Base-by-base conservation (phyloP, 2,797 vertebrate species). In the Odontamblyopus rebecca region DNA sequence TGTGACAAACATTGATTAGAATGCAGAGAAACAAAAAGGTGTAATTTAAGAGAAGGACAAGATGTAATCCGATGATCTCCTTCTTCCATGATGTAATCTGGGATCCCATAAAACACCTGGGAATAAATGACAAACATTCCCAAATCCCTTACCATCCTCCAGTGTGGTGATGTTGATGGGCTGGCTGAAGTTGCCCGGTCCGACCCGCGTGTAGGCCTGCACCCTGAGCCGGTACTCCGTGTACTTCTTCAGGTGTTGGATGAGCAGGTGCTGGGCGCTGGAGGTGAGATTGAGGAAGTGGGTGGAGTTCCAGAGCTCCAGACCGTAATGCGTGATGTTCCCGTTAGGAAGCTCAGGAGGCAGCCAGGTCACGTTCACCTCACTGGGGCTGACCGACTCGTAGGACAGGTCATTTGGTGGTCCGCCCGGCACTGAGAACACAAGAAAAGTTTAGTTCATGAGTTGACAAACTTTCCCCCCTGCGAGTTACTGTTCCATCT, bases 161-260 rank as follows among this genome's bases (percentile, higher is more conserved):
- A 94, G 80, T 3, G 95, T 95, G 74, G 93, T 95, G 87, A 95
- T 87, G 90, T 95, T 94, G 78, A 96, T 88, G 35, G 91, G 85
- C 30, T 93, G 92, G 62, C 93, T 94, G 88, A 93, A 85, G 91
- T 95, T 95, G 19, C 94, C 93, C 0, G 90, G 79, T 73, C 94
- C 94, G 16, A 89, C 82, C 5, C 75, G 83, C 0, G 94, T 95
- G 86, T 93, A 90, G 0, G 93, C 91, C 78, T 91, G 91, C 65
- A 95, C 90, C 70, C 67, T 66, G 51, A 93, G 38, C 11, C 87
- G 85, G 85, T 95, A 95, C n/a, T 78, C 79, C 0, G 95, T 86
- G 4, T 92, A 95, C 83, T 95, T 95, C 83, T 88, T 90, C 80
- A 95, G 91, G 73, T 93, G 86, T 0, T 80, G 79, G 80, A 95